Evolutionary conservation across 1,140 invertebrate genomes (phyloP).

Genomic region (Apolygus lucorum): DNA sequence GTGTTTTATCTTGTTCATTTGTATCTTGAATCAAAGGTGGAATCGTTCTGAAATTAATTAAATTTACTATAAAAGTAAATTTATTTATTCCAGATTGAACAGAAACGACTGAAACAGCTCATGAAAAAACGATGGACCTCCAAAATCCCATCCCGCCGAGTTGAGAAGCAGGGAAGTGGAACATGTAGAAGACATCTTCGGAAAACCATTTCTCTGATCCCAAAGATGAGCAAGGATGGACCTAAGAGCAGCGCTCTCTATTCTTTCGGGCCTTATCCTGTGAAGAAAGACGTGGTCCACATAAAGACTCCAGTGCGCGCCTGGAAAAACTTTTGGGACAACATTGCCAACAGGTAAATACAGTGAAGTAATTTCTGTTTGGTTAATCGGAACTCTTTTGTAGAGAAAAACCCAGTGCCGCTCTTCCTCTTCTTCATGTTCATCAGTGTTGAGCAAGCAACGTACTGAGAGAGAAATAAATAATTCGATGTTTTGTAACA

Average conservation of each 20-base stretch:
- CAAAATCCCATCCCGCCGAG: not conserved
- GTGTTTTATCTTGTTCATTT: slow-evolving; percentile 63
- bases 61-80: not conserved
- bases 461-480: too few species aligned
- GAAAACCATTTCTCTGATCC: not conserved
- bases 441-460: too few species aligned
- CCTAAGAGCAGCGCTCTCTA: not conserved
- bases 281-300: not conserved
- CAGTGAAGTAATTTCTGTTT: too few species aligned
- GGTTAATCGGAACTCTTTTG: too few species aligned
- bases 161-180: not conserved
- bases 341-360: not conserved
- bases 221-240: not conserved
- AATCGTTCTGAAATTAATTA: too few species aligned
- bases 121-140: not conserved
- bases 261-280: slow-evolving; percentile 2
- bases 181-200: not conserved
- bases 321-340: slow-evolving; percentile 2
- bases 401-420: too few species aligned
- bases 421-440: too few species aligned
- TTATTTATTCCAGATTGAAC: not conserved
- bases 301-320: not conserved
- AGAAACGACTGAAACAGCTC: not conserved
- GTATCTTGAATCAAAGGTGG: slow-evolving; percentile 53
- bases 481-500: too few species aligned